Evolutionary conservation across 2,888 invertebrate species (phyloP), one percentile per base, ranked within the genome.

Genomic region (Glaucopsyche alexis): DNA sequence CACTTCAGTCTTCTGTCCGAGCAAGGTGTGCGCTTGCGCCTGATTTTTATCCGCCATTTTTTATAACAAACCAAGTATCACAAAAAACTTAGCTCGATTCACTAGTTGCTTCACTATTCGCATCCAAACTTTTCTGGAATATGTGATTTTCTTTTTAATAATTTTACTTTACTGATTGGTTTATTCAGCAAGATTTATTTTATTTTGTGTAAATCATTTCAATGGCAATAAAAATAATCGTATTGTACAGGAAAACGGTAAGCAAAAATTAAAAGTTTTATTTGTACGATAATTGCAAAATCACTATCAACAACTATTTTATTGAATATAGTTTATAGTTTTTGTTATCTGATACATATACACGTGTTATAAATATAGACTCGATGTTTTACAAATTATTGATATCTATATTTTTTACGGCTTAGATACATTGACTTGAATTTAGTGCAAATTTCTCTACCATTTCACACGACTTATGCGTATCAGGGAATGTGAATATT

Each of bases 1-100:
- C 0, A 72, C 76, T 50, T 74, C 79, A 0, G 85, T 82, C 76
- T 87, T 88, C 78, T 89, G 89, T 1, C 90, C 92, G 2, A 93
- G 84, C 19, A 93, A 81, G 73, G 89, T 90, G 72, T 86, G 91
- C 70, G 92, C 92, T 71, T 92, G 92, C 60, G 87, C 85, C 52
- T 89, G 88, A 19, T 83, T 84, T 16, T 78, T 45, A 7, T 89
- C 87, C 2, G 87, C 88, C 87, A 89, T 88, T 71, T 79, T 80
- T 71, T 19, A 47, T 7, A 29, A 49, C 45, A 49, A 38, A 14
- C 16, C 38, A 14, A 29, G 71, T 71, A 7, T 9, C 19, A 45
- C 60, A 13, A 45, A 55, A 52, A 55, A 16, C 42, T 52, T 40
- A 55, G 40, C 16, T 2, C 29, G 7, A 45, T 0, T 65, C 65